These are phyloP conservation scores for Megatriorchis doriae DNA, from an alignment of 2,113 vertebrate species.

Conservation along the genomic window DNA sequence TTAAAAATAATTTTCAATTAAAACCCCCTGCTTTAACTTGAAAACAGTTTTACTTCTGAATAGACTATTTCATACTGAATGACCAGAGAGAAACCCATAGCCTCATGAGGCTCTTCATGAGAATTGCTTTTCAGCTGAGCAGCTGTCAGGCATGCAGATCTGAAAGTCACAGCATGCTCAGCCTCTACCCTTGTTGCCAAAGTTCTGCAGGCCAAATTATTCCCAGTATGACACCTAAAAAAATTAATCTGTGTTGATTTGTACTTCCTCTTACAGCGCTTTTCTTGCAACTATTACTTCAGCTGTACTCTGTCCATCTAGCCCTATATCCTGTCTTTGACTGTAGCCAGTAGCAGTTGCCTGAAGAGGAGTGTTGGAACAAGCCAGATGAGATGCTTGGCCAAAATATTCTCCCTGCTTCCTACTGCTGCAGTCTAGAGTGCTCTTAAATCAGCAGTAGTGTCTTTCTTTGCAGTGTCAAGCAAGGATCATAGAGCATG, in stretches of 20 bases:
- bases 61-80: background rate
- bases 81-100: background rate
- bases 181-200: background rate
- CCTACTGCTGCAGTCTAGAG: background rate
- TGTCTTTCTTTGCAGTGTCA: background rate
- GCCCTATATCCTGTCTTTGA: background rate
- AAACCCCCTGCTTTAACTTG: background rate
- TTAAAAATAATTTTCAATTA: conserved; percentile 5
- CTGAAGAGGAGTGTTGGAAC: background rate
- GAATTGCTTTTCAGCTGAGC: background rate
- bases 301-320: background rate
- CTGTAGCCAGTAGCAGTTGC: background rate
- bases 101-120: background rate
- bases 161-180: background rate
- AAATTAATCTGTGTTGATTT: background rate
- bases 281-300: background rate
- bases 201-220: conserved; percentile 8
- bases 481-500: background rate
- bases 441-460: background rate
- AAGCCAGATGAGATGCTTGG: background rate
- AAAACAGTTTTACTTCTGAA: background rate
- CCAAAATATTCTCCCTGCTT: background rate
- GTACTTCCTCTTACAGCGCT: background rate
- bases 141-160: background rate
- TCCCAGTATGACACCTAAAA: background rate